These are phyloP conservation scores for Xerus inauris DNA, from an alignment of 2,113 vertebrate species.

Conservation along the genomic window DNA sequence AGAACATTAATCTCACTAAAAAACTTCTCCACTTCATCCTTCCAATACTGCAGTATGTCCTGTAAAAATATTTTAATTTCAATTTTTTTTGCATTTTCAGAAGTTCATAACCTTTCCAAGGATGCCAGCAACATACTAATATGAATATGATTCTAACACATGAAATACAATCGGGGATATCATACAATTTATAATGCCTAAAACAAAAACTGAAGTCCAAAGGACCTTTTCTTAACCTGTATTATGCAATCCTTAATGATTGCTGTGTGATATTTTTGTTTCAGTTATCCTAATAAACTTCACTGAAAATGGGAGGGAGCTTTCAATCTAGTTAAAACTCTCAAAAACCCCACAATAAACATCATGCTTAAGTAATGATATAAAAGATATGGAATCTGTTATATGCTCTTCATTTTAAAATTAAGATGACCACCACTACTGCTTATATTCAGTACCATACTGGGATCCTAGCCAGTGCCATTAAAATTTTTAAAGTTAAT, in stretches of 20 bases:
- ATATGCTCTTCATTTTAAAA: background rate
- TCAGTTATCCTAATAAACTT: background rate
- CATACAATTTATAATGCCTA: background rate
- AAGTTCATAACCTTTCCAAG: background rate
- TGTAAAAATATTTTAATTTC: background rate
- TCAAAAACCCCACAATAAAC: background rate
- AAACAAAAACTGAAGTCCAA: background rate
- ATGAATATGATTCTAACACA: background rate
- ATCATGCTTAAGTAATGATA: background rate
- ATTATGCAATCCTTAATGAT: background rate
- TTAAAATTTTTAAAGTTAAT: conserved; percentile 30
- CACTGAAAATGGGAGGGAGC: background rate
- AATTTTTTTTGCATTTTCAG: background rate
- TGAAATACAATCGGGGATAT: background rate
- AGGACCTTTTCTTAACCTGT: background rate
- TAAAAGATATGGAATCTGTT: background rate
- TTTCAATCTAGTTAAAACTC: background rate
- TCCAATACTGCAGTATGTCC: background rate
- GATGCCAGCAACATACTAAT: background rate
- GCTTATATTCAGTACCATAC: background rate
- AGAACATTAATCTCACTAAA: background rate
- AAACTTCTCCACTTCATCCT: background rate
- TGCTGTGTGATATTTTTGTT: background rate
- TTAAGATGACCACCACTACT: background rate
- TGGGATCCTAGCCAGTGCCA: background rate